Base-by-base conservation (phyloP, 23 tunicate species). In the Pegea sp. region DNA sequence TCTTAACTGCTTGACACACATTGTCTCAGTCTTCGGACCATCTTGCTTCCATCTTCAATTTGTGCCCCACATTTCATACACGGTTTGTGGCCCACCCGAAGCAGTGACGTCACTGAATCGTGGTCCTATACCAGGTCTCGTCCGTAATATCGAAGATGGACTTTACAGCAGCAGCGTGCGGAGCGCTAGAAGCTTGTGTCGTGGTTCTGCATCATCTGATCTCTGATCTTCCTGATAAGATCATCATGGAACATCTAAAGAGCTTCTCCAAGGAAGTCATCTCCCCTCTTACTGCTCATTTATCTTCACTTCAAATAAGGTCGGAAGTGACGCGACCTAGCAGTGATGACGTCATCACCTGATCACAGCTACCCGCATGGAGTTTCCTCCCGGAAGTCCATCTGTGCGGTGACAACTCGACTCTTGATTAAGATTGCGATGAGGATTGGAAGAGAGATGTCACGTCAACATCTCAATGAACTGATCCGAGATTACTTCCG, bases 371-470 rank as follows among this genome's bases (percentile, higher is more conserved):
- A 67, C 54, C 79, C 73, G 13, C 42, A 52, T 22, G 93, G 80
- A 25, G 60, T 56, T 24, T 48, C 38, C 7, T 63, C 53, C 44
- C 58, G 95, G 5, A 84, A 68, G 52, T 23, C 44, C 4, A 53
- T 84, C 7, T 84, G 95, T 63, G 23, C 68, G 26, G 57, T 73
- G 59, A 61, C 57, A 1, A 58, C 65, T 28, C 52, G 58, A 34
- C 26, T 84, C 52, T 33, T 84, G 44, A 61, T 64, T 21, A 49
- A 33, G 4, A 50, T 84, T 0, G 71, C 73, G 5, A 20, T 84
- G 26, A 33, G 71, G 16, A 84, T 84, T 34, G 95, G 95, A 0
- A 56, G 95, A 33, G 95, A 84, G 29, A 74, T 73, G 81, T 49
- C 95, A 2, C 66, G 48, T 20, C 44, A 33, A 19, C 72, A 63